Percentiles rank a stretch among this genome's conserved stretches.
Evolutionary conservation across 2,888 invertebrate species (phyloP).

Genomic region (Cataglyphis albicans): DNA sequence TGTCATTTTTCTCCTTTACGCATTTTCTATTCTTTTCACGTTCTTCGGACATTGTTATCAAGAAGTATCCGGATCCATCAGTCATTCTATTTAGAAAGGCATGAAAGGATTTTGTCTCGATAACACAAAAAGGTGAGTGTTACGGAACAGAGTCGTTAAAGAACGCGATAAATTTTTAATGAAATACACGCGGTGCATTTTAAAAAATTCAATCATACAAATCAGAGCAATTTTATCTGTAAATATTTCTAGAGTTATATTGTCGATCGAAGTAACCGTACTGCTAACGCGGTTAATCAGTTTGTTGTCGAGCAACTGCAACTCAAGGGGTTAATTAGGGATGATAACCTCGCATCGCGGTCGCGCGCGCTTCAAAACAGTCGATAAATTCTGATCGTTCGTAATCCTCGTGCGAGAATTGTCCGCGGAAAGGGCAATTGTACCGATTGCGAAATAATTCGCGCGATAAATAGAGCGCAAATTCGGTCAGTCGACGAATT

Average conservation of each 20-base stretch:
- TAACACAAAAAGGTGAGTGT: background rate
- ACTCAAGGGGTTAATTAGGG: conserved; percentile 49
- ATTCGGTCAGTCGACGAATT: conserved; percentile 10
- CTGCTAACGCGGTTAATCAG: conserved; percentile 6
- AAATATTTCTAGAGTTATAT: background rate
- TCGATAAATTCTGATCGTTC: conserved; percentile 44
- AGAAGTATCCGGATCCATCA: conserved; percentile 11
- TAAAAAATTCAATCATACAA: background rate
- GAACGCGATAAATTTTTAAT: background rate
- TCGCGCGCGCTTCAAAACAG: conserved; percentile 4
- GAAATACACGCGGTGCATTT: background rate
- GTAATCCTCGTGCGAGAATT: conserved; percentile 12
- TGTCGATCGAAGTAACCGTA: conserved; percentile 1
- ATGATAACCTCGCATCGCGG: conserved; percentile 18
- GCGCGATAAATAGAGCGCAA: background rate
- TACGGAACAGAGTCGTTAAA: background rate
- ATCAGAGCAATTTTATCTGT: background rate
- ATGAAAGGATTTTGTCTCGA: conserved; percentile 1
- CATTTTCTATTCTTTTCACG: conserved; percentile 46
- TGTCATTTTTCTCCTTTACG: conserved; percentile 27
- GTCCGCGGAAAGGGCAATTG: background rate
- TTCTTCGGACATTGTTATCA: conserved; percentile 30
- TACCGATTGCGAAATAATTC: conserved; percentile 25
- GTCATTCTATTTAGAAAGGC: conserved; percentile 36
- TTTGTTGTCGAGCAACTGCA: conserved; percentile 5